Evolutionary conservation across 1,140 invertebrate genomes (phyloP), one percentile per base, ranked within the genome.

Genomic region (Lethocerus indicus): DNA sequence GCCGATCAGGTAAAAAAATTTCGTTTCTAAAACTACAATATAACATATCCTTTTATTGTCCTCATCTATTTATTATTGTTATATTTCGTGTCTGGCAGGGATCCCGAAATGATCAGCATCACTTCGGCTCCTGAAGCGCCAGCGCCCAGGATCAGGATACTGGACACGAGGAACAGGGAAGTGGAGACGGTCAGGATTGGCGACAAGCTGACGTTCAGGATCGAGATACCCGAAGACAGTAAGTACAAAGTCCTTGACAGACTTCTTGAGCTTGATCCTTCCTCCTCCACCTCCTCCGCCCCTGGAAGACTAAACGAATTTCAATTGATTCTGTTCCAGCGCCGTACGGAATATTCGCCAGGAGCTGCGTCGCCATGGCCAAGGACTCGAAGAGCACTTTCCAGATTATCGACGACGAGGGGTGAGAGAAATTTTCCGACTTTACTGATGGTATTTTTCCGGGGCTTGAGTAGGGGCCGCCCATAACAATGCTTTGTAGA

Each of bases 221-320:
- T 93, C 66, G 88, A 93, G 69, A 94, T 94, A 57, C 89, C 89
- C 2, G 87, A 91, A 76, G 85, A 90, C 64, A 93, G 88, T 92
- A 70, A 79, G 84, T 75, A 18, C n/a, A n/a, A n/a, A n/a, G n/a
- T n/a, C n/a, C n/a, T n/a, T n/a, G n/a, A n/a, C n/a, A n/a, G n/a
- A n/a, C n/a, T n/a, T n/a, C n/a, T n/a, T n/a, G n/a, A n/a, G n/a
- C n/a, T n/a, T n/a, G n/a, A n/a, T n/a, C n/a, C n/a, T n/a, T n/a
- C n/a, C n/a, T n/a, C n/a, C n/a, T n/a, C n/a, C n/a, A n/a, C n/a
- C n/a, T n/a, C n/a, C n/a, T n/a, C n/a, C n/a, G n/a, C n/a, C n/a
- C n/a, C n/a, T n/a, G n/a, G n/a, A n/a, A n/a, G n/a, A n/a, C 16
- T 21, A 20, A 41, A 18, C 1, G 13, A 13, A 4, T 18, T 18